Percentiles rank a stretch among this genome's conserved stretches.
phyloP scores from a whole-genome alignment of 1,140 invertebrate species.

The Aphelenchoides besseyi region DNA sequence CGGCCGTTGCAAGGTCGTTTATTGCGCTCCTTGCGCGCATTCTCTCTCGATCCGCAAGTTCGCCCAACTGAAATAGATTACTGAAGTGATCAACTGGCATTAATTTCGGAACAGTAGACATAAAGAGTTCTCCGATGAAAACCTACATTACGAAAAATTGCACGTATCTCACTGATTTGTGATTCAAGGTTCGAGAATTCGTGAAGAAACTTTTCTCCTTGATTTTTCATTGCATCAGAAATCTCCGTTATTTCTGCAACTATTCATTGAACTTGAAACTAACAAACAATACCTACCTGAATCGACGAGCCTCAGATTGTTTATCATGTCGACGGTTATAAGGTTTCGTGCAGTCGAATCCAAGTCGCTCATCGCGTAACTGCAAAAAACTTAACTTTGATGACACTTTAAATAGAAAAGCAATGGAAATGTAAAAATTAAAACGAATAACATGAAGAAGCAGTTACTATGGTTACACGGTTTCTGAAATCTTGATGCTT shows the following conservation, averaged over 20 bases:
- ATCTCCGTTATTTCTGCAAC: constrained; percentile 17
- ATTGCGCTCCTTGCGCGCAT: constrained; percentile 7
- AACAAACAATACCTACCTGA: constrained; percentile 16
- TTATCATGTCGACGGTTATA: constrained; percentile 16
- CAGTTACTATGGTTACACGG: not conserved
- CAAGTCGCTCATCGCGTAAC: not conserved
- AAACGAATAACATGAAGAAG: not conserved
- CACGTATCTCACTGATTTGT: not conserved
- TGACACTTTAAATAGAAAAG: not conserved
- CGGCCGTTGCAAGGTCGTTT: not conserved
- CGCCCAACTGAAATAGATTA: constrained; percentile 16
- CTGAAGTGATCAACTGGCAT: not conserved
- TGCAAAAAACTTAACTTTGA: not conserved
- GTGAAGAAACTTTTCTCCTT: not conserved
- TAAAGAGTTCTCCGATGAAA: too few relatives aligned
- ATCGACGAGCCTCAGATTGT: constrained; percentile 14
- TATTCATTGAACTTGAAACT: not conserved
- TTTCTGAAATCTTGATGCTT: not conserved
- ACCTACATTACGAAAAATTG: constrained; percentile 6
- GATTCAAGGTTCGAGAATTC: not conserved
- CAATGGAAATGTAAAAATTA: not conserved
- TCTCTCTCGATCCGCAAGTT: constrained; percentile 12
- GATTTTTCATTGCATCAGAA: constrained; percentile 1
- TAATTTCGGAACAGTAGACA: too few relatives aligned
- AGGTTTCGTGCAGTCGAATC: not conserved